Percentiles rank a stretch among this genome's conserved stretches.
Evolutionary conservation across 1,140 invertebrate genomes (phyloP).

Genomic region (Drosophila rhopaloa): DNA sequence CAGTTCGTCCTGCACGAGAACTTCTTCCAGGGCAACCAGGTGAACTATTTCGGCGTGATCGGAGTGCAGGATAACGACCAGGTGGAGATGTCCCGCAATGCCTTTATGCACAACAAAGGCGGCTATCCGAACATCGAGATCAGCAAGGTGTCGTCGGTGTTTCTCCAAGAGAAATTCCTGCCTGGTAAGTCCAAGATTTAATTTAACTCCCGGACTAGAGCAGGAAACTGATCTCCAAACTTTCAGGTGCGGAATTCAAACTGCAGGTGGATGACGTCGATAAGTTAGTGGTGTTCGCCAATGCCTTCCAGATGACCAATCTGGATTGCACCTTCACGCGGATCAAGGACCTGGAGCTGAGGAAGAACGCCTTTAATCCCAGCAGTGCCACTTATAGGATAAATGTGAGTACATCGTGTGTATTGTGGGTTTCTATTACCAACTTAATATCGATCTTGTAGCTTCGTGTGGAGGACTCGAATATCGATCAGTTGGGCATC

Average conservation of each 20-base stretch:
- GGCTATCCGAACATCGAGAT: conserved; percentile 76
- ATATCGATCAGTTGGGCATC: conserved; percentile 48
- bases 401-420: conserved; percentile 48
- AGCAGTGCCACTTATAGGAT: conserved; percentile 41
- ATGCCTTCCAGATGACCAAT: conserved; percentile 67
- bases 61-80: conserved; percentile 51
- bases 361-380: conserved; percentile 61
- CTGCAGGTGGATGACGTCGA: conserved; percentile 54
- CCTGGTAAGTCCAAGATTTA: conserved; percentile 42
- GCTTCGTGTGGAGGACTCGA: conserved; percentile 57
- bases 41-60: conserved; percentile 67
- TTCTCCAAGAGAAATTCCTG: conserved; percentile 53
- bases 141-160: conserved; percentile 35
- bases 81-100: conserved; percentile 61
- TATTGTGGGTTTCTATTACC: too few species aligned
- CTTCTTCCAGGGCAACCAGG: conserved; percentile 61
- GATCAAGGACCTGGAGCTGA: conserved; percentile 49
- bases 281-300: conserved; percentile 42
- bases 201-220: background rate
- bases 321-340: conserved; percentile 54
- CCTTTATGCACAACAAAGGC: conserved; percentile 64
- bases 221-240: too few species aligned
- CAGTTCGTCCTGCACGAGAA: conserved; percentile 48
- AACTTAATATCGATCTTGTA: conserved; percentile 7
- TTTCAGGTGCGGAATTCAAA: conserved; percentile 56